These are phyloP conservation scores for Ctenoplectra terminalis DNA, from an alignment of 1,140 invertebrate species.

Conservation along the genomic window DNA sequence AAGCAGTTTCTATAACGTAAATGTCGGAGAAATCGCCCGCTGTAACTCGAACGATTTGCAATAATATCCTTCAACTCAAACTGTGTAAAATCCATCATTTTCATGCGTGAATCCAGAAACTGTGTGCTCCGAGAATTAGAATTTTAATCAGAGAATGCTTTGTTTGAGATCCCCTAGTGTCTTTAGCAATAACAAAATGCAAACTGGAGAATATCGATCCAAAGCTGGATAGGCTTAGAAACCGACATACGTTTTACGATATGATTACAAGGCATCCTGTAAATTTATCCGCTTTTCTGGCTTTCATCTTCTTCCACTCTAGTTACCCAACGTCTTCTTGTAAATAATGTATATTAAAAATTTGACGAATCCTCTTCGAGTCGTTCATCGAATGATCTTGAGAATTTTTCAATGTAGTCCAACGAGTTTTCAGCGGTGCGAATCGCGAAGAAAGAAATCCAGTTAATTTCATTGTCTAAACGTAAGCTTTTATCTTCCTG, in stretches of 20 bases:
- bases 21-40: slow-evolving; percentile 21
- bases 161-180: not conserved
- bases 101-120: too few species aligned
- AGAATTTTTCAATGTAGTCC: not conserved
- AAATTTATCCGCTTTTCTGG: not conserved
- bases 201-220: not conserved
- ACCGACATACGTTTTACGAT: not conserved
- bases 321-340: not conserved
- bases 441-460: slow-evolving; percentile 14
- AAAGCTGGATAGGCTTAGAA: not conserved
- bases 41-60: slow-evolving; percentile 32
- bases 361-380: not conserved
- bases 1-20: slow-evolving; percentile 17
- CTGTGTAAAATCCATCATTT: too few species aligned
- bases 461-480: slow-evolving; percentile 65
- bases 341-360: slow-evolving; percentile 13
- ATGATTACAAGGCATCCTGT: too few species aligned
- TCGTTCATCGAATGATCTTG: not conserved
- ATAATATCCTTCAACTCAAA: not conserved
- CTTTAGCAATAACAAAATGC: not conserved
- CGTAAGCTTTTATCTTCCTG: slow-evolving; percentile 77
- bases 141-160: not conserved
- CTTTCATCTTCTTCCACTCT: not conserved
- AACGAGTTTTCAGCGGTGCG: slow-evolving; percentile 30
- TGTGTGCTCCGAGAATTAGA: not conserved